Evolutionary conservation across 2,888 invertebrate genomes (phyloP), one percentile per base, ranked within the genome.

Genomic region (Neocrepidodera transversa): DNA sequence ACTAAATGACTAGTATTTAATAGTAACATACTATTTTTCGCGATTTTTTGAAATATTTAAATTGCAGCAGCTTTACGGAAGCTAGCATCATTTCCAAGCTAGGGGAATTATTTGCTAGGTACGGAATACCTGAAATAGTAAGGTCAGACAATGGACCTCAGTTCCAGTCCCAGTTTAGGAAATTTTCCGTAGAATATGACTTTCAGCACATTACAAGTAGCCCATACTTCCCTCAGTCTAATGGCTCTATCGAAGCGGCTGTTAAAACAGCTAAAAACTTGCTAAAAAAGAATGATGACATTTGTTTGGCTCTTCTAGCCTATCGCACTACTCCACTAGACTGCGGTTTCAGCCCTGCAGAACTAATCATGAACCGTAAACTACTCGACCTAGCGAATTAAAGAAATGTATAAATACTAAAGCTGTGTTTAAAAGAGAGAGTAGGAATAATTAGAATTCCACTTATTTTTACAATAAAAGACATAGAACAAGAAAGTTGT

Each of bases 91-190:
- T 68, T 18, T 30, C 20, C 26, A 64, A 63, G 57, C 16, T 66
- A 35, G 60, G 68, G 59, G 30, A 43, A 18, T 32, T 68, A 6
- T 72, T 72, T 59, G 23, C 63, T 20, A 55, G 68, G 55, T 66
- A 62, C 53, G 70, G 69, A 11, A 62, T 68, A 10, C 67, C 70
- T 6, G 67, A 71, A 16, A 57, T 63, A 26, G 62, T 69, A 7
- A 53, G 67, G 32, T 60, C 66, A 13, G 71, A 70, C 52, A 68
- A 69, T 62, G 68, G 65, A 20, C 63, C 66, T 7, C 71, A 71
- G 45, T 71, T 72, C 43, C 58, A 58, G 26, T 48, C 30, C n/a
- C 45, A 54, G 49, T 67, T 66, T 51, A 55, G 56, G 11, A 28
- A 61, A 16, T 66, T 67, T 54, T 13, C 48, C 1, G n/a, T 3